These are phyloP conservation scores for Phocoena phocoena DNA, from an alignment of 2,113 vertebrate species.

Conservation along the genomic window DNA sequence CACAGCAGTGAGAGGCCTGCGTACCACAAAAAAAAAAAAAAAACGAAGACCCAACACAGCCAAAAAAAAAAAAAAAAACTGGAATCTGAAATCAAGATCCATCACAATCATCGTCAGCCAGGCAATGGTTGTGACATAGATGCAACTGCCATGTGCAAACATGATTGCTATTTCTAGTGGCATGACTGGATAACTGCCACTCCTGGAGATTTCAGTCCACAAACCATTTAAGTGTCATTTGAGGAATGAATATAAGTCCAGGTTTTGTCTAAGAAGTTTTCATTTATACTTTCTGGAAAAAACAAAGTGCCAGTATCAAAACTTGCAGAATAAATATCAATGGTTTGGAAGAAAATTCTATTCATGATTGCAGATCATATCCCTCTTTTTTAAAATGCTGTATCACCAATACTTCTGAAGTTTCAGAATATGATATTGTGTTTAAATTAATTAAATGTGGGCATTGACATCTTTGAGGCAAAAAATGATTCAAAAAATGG, in stretches of 20 bases:
- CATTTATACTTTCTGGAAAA: background rate
- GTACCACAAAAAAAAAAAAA: no score
- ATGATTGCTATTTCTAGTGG: background rate
- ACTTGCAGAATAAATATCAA: background rate
- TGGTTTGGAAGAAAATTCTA: background rate
- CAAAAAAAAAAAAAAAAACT: background rate
- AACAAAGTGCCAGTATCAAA: background rate
- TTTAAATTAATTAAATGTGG: background rate
- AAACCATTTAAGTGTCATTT: background rate
- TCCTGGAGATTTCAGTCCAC: background rate
- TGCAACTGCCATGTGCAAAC: background rate
- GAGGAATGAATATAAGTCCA: background rate
- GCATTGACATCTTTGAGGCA: background rate
- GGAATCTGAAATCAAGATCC: background rate
- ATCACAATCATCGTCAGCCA: background rate
- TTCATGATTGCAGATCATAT: background rate
- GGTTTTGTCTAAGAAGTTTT: background rate
- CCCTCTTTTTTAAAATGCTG: background rate
- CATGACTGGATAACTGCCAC: background rate
- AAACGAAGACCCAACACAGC: no score
- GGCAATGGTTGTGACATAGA: background rate
- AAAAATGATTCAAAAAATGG: background rate
- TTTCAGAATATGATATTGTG: background rate
- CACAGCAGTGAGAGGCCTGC: no score
- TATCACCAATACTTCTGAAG: background rate